A percentile compares a stretch with the other conserved stretches of the same genome.
phyloP scores from a whole-genome alignment of 2,113 vertebrate species.

The Dendropsophus ebraccatus region DNA sequence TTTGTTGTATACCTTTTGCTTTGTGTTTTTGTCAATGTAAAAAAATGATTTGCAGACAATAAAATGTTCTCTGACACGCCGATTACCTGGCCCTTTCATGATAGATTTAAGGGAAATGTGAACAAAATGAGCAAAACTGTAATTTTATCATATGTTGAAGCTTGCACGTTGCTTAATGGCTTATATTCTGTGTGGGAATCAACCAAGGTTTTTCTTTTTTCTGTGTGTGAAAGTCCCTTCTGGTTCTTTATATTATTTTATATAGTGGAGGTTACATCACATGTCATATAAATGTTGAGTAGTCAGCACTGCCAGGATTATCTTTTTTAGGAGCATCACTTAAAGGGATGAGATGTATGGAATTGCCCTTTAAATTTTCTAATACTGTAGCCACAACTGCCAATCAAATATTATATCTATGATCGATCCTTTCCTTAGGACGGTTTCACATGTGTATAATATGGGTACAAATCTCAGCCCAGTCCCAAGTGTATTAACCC shows the following conservation, averaged over 20 bases:
- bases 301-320: not conserved
- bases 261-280: not conserved
- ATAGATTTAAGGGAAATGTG: not conserved
- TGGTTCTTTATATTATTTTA: not conserved
- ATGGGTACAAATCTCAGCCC: not conserved
- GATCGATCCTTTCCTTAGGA: not conserved
- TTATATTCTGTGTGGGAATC: not conserved
- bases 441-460: not conserved
- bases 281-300: not conserved
- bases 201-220: not conserved
- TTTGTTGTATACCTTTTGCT: slow-evolving; percentile 3
- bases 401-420: not conserved
- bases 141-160: not conserved
- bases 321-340: not conserved
- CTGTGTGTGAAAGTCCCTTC: not conserved
- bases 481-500: not conserved
- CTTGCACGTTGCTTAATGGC: not conserved
- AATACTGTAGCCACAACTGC: not conserved
- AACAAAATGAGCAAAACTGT: not conserved
- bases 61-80: not conserved
- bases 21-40: slow-evolving; percentile 4
- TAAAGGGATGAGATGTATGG: not conserved
- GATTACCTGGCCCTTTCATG: not conserved
- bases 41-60: not conserved
- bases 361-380: not conserved